phyloP scores from a whole-genome alignment of 2,113 vertebrate species.

The Reinhardtius hippoglossoides region DNA sequence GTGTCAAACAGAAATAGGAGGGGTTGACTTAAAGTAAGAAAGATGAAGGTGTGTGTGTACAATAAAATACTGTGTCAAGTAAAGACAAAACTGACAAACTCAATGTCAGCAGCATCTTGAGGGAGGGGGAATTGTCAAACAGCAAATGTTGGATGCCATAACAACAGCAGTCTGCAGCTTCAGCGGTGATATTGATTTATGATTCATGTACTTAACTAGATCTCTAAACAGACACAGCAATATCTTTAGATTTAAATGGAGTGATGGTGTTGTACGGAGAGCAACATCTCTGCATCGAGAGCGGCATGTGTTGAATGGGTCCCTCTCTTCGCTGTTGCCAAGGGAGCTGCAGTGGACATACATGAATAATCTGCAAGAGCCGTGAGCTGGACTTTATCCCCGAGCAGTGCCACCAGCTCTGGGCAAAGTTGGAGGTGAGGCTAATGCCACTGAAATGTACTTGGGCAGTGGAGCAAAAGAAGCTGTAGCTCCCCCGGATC shows the following conservation, averaged over 20 bases:
- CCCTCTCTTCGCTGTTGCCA: constrained; percentile 79
- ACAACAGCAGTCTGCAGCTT: too few relatives aligned
- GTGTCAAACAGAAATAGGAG: neutral
- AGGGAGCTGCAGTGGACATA: constrained; percentile 87
- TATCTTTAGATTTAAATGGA: constrained; percentile 2
- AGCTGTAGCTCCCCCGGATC: neutral
- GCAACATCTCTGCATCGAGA: constrained; percentile 14
- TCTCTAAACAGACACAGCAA: neutral
- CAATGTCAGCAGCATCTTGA: too few relatives aligned
- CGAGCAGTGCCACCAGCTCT: constrained; percentile 81
- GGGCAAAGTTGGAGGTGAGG: constrained; percentile 81
- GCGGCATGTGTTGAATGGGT: constrained; percentile 19
- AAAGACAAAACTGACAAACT: neutral
- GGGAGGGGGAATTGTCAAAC: neutral
- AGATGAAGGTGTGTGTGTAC: neutral
- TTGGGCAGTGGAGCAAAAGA: constrained; percentile 31
- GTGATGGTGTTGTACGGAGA: neutral
- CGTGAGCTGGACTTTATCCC: constrained; percentile 79
- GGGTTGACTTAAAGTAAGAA: neutral
- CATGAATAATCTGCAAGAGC: constrained; percentile 83
- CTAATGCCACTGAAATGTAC: constrained; percentile 55
- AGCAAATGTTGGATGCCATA: constrained; percentile 24
- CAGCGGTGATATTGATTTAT: too few relatives aligned
- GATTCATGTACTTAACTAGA: neutral
- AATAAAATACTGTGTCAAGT: neutral